phyloP scores from a whole-genome alignment of 37 sponge, comb jelly and placozoan species.

The Aplysina aerophoba region DNA sequence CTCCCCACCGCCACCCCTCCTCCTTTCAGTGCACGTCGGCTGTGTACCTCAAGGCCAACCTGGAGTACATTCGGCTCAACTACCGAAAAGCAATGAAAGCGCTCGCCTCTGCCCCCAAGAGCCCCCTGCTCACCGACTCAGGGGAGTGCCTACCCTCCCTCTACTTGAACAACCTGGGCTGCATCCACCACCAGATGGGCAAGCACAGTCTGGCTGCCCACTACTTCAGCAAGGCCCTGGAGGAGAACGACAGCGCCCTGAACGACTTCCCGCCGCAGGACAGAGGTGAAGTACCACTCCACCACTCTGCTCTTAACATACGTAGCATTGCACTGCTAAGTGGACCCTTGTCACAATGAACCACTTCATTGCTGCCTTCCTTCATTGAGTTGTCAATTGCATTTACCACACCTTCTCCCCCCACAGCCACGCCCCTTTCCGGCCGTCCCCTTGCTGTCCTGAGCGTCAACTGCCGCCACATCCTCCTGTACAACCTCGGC shows the following conservation, averaged over 20 bases:
- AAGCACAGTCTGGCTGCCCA: conserved; percentile 84
- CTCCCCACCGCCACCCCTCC: neutral
- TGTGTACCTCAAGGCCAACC: conserved; percentile 85
- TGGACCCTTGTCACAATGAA: too few relatives aligned
- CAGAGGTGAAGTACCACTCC: conserved; percentile 50
- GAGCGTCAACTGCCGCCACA: conserved; percentile 87
- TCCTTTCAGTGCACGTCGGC: conserved; percentile 69
- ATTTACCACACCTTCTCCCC: neutral
- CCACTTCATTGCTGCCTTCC: too few relatives aligned
- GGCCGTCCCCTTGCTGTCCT: conserved; percentile 82
- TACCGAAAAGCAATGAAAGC: conserved; percentile 80
- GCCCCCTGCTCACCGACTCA: conserved; percentile 73
- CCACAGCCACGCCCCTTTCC: conserved; percentile 78
- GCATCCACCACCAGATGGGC: conserved; percentile 86
- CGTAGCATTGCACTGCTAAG: too few relatives aligned
- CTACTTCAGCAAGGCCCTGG: conserved; percentile 91
- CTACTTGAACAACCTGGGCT: conserved; percentile 95
- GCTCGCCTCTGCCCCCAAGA: conserved; percentile 79
- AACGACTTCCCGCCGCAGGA: conserved; percentile 85
- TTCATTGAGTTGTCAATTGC: neutral
- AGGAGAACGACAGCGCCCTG: conserved; percentile 92
- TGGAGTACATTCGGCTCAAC: conserved; percentile 80
- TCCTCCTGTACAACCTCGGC: conserved; percentile 93
- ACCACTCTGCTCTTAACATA: too few relatives aligned
- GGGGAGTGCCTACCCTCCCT: conserved; percentile 91